Percentiles rank a stretch among this genome's conserved stretches.
Conservation (phyloP, 2,113 vertebrate genomes). For the Larimichthys crocea region DNA sequence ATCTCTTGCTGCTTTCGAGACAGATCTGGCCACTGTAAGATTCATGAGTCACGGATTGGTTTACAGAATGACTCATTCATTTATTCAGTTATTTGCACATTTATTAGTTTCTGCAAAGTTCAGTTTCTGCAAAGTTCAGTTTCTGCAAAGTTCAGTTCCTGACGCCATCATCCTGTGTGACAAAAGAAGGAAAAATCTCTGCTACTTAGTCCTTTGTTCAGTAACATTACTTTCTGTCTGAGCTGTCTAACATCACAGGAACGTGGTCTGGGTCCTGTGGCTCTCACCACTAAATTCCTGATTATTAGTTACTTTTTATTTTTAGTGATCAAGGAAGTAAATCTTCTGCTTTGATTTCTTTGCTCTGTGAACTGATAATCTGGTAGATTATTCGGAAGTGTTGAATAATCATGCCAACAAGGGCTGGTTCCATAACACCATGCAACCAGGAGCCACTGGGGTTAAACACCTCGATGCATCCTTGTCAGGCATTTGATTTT, state of each 20-base stretch:
- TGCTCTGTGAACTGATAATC: background rate
- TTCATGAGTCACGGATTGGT: slow-evolving; percentile 5
- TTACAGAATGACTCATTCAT: slow-evolving; percentile 9
- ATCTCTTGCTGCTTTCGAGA: background rate
- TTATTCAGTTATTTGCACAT: slow-evolving; percentile 24
- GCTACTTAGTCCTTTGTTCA: background rate
- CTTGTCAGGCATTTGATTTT: too few species aligned
- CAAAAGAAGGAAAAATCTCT: background rate
- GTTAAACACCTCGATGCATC: background rate
- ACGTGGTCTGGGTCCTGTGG: background rate
- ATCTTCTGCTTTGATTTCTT: background rate
- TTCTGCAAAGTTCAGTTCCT: background rate
- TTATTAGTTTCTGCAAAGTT: background rate
- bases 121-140: background rate
- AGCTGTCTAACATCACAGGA: background rate
- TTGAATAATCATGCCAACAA: background rate
- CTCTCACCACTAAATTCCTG: background rate
- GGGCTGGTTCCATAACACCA: background rate
- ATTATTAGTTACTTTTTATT: background rate
- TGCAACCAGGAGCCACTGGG: background rate
- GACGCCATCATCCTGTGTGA: background rate
- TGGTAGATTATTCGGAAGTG: background rate
- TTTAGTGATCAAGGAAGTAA: background rate
- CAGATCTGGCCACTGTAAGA: background rate
- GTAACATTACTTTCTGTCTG: background rate